A percentile compares a stretch with the other conserved stretches of the same genome.
Evolutionary conservation across 2,113 vertebrate species (phyloP).

Genomic region (Lates calcarifer): DNA sequence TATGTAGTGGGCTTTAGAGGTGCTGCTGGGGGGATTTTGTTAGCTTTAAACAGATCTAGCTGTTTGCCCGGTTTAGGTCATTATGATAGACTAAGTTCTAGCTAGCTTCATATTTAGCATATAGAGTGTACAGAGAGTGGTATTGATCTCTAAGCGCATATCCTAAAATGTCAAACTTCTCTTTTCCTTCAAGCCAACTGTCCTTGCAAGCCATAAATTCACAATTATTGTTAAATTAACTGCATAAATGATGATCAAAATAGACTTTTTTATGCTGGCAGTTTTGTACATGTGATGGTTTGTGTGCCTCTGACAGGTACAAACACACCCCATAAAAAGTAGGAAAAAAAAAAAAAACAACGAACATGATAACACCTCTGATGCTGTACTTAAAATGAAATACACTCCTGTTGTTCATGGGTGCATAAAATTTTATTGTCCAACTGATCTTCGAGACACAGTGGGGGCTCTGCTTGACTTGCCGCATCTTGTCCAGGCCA

Average conservation of each 20-base stretch:
- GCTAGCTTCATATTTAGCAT: too few species aligned
- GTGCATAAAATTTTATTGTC: slow-evolving; percentile 60
- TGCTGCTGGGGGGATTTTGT: not conserved
- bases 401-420: slow-evolving; percentile 41
- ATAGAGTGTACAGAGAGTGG: too few species aligned
- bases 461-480: slow-evolving; percentile 73
- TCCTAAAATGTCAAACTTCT: too few species aligned
- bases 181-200: too few species aligned
- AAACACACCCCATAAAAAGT: slow-evolving; percentile 13
- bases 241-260: not conserved
- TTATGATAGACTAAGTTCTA: not conserved
- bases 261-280: not conserved
- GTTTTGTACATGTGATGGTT: not conserved
- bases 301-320: slow-evolving; percentile 11
- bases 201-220: not conserved
- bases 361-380: not conserved
- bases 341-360: not conserved
- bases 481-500: slow-evolving; percentile 69
- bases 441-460: slow-evolving; percentile 66
- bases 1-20: too few species aligned
- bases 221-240: not conserved
- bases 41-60: not conserved
- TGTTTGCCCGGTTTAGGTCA: not conserved
- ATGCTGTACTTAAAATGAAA: slow-evolving; percentile 53
- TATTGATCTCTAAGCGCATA: too few species aligned